Evolutionary conservation across 2,888 invertebrate genomes (phyloP).

Genomic region (Sylvicola cinctus): DNA sequence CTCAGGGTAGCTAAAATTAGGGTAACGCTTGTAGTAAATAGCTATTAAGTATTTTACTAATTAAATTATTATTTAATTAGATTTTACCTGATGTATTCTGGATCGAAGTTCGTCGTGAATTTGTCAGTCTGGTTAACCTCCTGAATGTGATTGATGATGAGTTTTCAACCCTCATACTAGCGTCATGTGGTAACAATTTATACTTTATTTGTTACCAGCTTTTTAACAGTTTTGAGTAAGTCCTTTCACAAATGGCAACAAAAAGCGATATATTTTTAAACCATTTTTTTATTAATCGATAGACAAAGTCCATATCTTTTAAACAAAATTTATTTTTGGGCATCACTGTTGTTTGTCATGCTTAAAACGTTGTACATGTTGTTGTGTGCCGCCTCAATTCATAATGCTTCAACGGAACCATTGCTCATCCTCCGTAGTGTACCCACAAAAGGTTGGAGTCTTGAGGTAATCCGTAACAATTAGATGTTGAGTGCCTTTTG

Average conservation of each 20-base stretch:
- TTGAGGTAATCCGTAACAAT: neutral
- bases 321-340: slow-evolving; percentile 4
- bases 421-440: neutral
- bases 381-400: slow-evolving; percentile 1
- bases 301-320: slow-evolving; percentile 1
- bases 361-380: neutral
- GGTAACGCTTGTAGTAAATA: too few relatives aligned
- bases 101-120: slow-evolving; percentile 38
- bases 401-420: slow-evolving; percentile 1
- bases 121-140: slow-evolving; percentile 33
- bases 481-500: neutral
- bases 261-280: neutral
- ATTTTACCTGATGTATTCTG: slow-evolving; percentile 38
- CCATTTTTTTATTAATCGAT: neutral
- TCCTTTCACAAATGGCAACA: neutral
- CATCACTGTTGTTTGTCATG: neutral
- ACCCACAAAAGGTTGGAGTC: slow-evolving; percentile 1
- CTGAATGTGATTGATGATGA: slow-evolving; percentile 33
- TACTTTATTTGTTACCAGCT: slow-evolving; percentile 48
- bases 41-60: too few relatives aligned
- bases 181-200: slow-evolving; percentile 41
- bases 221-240: slow-evolving; percentile 41
- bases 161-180: slow-evolving; percentile 33
- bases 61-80: too few relatives aligned
- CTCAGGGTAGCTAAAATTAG: slow-evolving; percentile 17